A percentile compares a stretch with the other conserved stretches of the same genome.
Conservation (phyloP, 2,797 vertebrate genomes). For the Danionella dracula region DNA sequence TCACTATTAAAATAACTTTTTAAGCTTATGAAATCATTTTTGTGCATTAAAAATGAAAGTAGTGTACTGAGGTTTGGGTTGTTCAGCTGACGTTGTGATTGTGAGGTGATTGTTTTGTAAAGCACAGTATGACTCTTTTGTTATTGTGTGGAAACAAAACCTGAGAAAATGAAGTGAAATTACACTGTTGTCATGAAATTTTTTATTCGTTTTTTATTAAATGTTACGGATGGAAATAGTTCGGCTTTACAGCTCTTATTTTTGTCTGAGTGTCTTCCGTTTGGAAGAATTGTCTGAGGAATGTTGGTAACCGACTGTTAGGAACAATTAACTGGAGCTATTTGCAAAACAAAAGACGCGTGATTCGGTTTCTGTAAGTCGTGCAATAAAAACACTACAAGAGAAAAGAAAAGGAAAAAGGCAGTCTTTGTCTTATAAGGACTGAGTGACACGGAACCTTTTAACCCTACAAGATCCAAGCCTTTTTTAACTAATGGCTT, state of each 20-base stretch:
- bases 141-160: no score
- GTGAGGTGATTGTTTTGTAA: no score
- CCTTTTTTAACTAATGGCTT: no score
- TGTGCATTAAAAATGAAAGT: no score
- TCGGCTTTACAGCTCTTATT: slow-evolving; percentile 40
- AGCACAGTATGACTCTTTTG: no score
- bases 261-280: slow-evolving; percentile 22
- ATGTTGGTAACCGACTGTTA: slow-evolving; percentile 35
- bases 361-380: slow-evolving; percentile 47
- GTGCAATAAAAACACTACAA: slow-evolving; percentile 53
- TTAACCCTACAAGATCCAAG: no score
- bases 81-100: no score
- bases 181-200: background rate
- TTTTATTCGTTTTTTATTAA: background rate
- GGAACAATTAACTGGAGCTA: slow-evolving; percentile 36
- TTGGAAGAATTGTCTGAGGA: slow-evolving; percentile 37
- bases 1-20: no score
- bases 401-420: slow-evolving; percentile 43
- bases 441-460: no score
- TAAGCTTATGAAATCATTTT: no score
- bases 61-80: no score
- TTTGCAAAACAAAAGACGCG: slow-evolving; percentile 57
- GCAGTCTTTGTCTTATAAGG: background rate
- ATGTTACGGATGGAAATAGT: slow-evolving; percentile 44
- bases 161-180: background rate